Conservation (phyloP, 2,113 vertebrate genomes). For the Nymphicus hollandicus region DNA sequence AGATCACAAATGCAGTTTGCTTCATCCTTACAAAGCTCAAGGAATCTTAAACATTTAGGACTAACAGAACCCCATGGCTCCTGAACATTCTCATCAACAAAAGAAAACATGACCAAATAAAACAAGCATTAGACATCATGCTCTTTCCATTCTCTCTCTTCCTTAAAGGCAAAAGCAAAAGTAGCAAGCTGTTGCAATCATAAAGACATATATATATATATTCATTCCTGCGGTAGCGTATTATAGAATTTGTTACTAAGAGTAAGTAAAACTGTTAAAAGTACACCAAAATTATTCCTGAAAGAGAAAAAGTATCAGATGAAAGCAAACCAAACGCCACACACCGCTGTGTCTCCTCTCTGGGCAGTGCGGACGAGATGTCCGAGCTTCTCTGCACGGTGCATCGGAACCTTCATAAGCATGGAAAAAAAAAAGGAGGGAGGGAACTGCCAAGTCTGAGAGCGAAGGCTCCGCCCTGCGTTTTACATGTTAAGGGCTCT, state of each 20-base stretch:
- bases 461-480: slow-evolving; percentile 1
- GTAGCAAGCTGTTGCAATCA: neutral
- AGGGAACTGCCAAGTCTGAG: neutral
- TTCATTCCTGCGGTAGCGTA: neutral
- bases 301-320: neutral
- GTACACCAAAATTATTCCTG: neutral
- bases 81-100: neutral
- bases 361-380: neutral
- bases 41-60: neutral
- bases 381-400: neutral
- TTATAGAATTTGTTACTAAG: neutral
- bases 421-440: neutral
- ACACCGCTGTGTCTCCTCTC: neutral
- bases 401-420: neutral
- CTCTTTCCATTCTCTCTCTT: neutral
- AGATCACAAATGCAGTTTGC: neutral
- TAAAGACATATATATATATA: neutral
- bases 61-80: neutral
- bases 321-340: neutral
- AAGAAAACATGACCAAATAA: neutral
- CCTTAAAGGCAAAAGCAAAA: neutral
- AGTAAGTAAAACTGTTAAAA: neutral
- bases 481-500: neutral
- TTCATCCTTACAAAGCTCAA: neutral
- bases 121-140: neutral